These are phyloP conservation scores for Macaca nemestrina DNA, from an alignment of 2,113 vertebrate species.

Conservation along the genomic window DNA sequence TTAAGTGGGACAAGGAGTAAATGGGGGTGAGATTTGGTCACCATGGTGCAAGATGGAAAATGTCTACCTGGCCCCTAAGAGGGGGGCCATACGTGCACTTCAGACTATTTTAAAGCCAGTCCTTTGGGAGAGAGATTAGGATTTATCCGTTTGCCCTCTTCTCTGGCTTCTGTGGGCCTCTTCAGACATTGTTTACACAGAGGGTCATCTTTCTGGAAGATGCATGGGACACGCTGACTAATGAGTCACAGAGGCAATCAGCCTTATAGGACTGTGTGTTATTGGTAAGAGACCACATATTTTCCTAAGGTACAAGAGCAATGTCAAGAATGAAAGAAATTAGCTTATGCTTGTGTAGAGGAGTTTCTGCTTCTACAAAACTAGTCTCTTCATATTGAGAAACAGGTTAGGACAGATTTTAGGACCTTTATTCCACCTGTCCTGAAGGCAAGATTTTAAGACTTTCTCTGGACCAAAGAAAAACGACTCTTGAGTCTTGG, in stretches of 20 bases:
- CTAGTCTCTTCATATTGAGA: background rate
- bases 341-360: background rate
- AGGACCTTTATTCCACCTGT: background rate
- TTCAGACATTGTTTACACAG: slow-evolving; percentile 48
- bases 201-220: slow-evolving; percentile 62
- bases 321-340: slow-evolving; percentile 43
- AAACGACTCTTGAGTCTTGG: background rate
- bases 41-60: background rate
- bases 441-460: background rate
- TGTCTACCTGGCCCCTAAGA: background rate
- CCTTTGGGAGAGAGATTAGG: slow-evolving; percentile 13
- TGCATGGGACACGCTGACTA: slow-evolving; percentile 44
- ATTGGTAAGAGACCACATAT: background rate
- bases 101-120: background rate
- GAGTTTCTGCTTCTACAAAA: slow-evolving; percentile 11
- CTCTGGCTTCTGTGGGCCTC: background rate
- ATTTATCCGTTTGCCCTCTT: slow-evolving; percentile 9
- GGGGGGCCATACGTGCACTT: background rate
- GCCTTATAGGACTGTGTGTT: slow-evolving; percentile 35
- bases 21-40: background rate
- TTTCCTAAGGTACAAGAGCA: slow-evolving; percentile 36
- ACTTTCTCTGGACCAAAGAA: background rate
- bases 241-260: slow-evolving; percentile 51
- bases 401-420: background rate
- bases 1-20: background rate